Conservation (phyloP, 2,888 invertebrate species). For the Buathra laborator region DNA sequence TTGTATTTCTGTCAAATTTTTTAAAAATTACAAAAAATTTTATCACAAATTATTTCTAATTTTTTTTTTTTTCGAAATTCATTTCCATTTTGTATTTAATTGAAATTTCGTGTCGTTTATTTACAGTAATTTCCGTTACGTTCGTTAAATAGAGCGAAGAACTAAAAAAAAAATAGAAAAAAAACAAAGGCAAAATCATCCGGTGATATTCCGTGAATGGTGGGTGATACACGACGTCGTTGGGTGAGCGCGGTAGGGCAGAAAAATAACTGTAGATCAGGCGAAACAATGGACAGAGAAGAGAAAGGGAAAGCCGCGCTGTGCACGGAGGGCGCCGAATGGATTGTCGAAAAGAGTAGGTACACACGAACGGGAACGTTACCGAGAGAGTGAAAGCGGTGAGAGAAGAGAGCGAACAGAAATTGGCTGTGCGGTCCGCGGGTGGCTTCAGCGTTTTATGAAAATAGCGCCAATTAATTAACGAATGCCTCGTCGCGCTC, state of each 20-base stretch:
- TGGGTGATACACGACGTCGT: constrained; percentile 25
- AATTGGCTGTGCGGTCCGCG: constrained; percentile 61
- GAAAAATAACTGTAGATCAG: constrained; percentile 67
- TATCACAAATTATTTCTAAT: constrained; percentile 46
- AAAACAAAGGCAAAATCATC: constrained; percentile 45
- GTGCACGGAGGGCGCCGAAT: constrained; percentile 45
- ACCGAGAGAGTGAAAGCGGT: constrained; percentile 27
- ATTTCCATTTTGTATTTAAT: background rate
- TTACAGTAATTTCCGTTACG: constrained; percentile 20
- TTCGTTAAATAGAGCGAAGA: constrained; percentile 51
- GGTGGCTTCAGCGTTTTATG: constrained; percentile 66
- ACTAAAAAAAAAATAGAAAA: constrained; percentile 5
- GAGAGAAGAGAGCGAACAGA: constrained; percentile 33
- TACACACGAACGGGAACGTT: constrained; percentile 35
- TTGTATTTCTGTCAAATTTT: background rate
- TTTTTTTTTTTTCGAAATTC: background rate
- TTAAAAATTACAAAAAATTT: constrained; percentile 3
- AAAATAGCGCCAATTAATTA: constrained; percentile 73
- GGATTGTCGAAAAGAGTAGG: constrained; percentile 55
- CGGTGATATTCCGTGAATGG: constrained; percentile 57
- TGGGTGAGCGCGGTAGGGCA: constrained; percentile 24
- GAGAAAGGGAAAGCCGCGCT: constrained; percentile 35
- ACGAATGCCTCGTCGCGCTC: constrained; percentile 70
- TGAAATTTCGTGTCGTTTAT: too few species aligned
- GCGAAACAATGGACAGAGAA: constrained; percentile 64